phyloP scores from a whole-genome alignment of 1,140 invertebrate genomes.

The Ctenoplectra terminalis region DNA sequence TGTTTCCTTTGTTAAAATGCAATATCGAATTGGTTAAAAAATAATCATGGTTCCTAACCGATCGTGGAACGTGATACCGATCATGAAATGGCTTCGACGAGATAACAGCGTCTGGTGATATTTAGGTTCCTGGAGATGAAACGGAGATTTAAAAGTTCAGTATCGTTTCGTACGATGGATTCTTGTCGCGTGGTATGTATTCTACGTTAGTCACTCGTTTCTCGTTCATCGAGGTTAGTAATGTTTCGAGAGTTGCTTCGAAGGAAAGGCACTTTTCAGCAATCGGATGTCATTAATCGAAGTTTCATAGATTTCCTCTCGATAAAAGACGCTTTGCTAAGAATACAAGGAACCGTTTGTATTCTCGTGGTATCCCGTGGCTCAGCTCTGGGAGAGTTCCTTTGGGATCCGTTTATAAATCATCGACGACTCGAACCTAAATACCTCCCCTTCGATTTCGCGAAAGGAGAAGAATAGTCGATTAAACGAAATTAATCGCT shows the following conservation, averaged over 20 bases:
- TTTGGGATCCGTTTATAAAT: slow-evolving; percentile 8
- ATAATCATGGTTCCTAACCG: background rate
- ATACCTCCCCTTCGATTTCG: background rate
- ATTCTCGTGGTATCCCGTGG: background rate
- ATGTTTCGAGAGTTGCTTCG: background rate
- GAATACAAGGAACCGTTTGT: background rate
- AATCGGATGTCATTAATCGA: no score
- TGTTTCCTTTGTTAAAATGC: background rate
- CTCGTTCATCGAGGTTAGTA: background rate
- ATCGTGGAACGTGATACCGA: background rate
- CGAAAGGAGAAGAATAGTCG: slow-evolving; percentile 34
- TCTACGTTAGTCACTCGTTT: no score
- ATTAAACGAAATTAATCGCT: slow-evolving; percentile 62
- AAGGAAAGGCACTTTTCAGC: no score
- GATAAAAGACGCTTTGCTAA: background rate
- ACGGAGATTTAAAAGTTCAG: background rate
- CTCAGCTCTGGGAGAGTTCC: background rate
- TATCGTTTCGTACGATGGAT: background rate
- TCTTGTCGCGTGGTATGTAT: no score
- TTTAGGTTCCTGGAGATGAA: background rate
- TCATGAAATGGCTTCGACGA: background rate
- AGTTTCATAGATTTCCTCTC: no score
- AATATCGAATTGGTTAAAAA: background rate
- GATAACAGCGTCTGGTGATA: background rate
- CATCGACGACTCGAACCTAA: background rate